Percentiles rank a stretch among this genome's conserved stretches.
These are phyloP conservation scores for Merodon equestris DNA, from an alignment of 2,888 invertebrate genomes.

Conservation along the genomic window DNA sequence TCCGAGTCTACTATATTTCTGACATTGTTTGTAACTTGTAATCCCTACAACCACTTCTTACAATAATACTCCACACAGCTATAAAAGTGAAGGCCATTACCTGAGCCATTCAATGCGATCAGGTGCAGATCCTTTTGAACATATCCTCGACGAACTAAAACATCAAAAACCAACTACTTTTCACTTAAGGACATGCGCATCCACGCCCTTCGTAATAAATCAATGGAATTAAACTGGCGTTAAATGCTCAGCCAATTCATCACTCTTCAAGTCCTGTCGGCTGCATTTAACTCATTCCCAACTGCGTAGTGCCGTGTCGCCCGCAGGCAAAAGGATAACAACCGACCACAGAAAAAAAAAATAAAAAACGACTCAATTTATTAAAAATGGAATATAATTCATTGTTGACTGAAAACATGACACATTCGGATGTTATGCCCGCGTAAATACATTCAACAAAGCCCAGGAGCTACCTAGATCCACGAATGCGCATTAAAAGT, in stretches of 20 bases:
- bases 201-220: slow-evolving; percentile 43
- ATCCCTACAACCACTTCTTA: too few relatives aligned
- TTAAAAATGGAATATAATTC: slow-evolving; percentile 71
- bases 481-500: slow-evolving; percentile 65
- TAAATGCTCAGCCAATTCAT: slow-evolving; percentile 55
- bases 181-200: slow-evolving; percentile 44
- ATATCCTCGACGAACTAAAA: not conserved
- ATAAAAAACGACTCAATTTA: slow-evolving; percentile 53
- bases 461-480: slow-evolving; percentile 62
- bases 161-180: slow-evolving; percentile 20
- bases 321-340: slow-evolving; percentile 50
- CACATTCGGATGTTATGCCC: slow-evolving; percentile 69
- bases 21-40: too few relatives aligned
- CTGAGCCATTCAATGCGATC: too few relatives aligned
- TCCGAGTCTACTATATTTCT: too few relatives aligned
- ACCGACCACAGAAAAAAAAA: slow-evolving; percentile 15
- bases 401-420: slow-evolving; percentile 72
- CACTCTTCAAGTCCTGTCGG: slow-evolving; percentile 23
- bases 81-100: too few relatives aligned
- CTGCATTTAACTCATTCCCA: too few relatives aligned
- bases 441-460: slow-evolving; percentile 30
- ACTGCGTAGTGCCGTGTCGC: slow-evolving; percentile 3
- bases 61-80: too few relatives aligned
- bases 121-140: too few relatives aligned
- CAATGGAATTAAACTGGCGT: slow-evolving; percentile 61